Conservation (phyloP, 1,140 invertebrate species). For the Drosophila teissieri region DNA sequence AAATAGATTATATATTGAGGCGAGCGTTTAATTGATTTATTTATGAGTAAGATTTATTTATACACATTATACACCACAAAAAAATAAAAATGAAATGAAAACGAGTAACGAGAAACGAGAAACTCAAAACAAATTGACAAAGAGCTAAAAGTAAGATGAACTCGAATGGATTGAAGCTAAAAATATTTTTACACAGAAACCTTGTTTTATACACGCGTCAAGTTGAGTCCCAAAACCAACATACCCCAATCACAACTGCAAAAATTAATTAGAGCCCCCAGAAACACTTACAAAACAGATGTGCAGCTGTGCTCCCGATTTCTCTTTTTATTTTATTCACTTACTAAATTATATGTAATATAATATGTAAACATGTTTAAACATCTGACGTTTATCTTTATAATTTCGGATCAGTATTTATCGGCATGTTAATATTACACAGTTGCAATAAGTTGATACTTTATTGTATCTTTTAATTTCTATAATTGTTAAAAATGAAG, state of each 20-base stretch:
- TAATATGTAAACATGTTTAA: not conserved
- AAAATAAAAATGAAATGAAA: constrained; percentile 32
- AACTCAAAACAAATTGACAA: constrained; percentile 29
- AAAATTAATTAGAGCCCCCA: constrained; percentile 22
- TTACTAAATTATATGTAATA: not conserved
- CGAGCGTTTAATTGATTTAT: constrained; percentile 80
- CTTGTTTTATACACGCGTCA: constrained; percentile 64
- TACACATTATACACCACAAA: constrained; percentile 69
- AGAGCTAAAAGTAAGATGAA: constrained; percentile 20
- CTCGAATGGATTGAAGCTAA: constrained; percentile 21
- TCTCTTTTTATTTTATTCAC: not conserved
- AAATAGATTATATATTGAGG: constrained; percentile 74
- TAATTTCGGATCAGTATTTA: not conserved
- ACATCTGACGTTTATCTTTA: not conserved
- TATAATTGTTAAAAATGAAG: not conserved
- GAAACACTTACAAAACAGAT: not conserved
- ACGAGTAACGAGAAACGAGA: constrained; percentile 28
- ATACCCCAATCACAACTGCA: constrained; percentile 5
- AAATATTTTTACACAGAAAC: constrained; percentile 75
- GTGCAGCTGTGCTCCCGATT: constrained; percentile 16
- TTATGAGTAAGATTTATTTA: constrained; percentile 80
- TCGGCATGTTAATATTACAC: not conserved
- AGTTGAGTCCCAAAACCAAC: constrained; percentile 27
- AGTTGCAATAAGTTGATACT: not conserved
- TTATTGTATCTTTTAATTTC: not conserved